Evolutionary conservation across 2,888 invertebrate genomes (phyloP).

Genomic region (Agrilus cyanescens): DNA sequence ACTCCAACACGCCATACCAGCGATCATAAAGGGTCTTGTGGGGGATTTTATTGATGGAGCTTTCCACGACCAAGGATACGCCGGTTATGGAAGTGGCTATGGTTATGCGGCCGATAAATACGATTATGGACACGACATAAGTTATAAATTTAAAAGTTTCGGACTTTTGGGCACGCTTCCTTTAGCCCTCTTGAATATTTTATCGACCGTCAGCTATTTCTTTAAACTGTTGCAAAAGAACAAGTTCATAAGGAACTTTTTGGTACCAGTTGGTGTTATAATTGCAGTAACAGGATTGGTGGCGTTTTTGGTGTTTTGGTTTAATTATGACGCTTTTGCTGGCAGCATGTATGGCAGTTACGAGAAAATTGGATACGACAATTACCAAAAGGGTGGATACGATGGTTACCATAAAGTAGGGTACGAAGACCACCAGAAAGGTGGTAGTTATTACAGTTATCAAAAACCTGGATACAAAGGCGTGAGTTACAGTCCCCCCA

Average conservation of each 20-base stretch:
- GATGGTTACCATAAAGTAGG: too few relatives aligned
- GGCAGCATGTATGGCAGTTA: not conserved
- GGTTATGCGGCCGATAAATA: slow-evolving; percentile 3
- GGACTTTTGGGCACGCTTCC: slow-evolving; percentile 29
- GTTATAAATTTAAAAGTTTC: slow-evolving; percentile 20
- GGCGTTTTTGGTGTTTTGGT: slow-evolving; percentile 31
- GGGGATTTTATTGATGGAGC: slow-evolving; percentile 7
- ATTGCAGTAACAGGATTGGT: slow-evolving; percentile 24
- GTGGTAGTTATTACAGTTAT: too few relatives aligned
- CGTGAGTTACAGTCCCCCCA: too few relatives aligned
- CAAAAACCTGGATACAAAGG: too few relatives aligned
- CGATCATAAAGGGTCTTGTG: too few relatives aligned
- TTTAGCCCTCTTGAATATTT: slow-evolving; percentile 25
- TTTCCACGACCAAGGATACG: slow-evolving; percentile 8
- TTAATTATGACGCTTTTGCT: slow-evolving; percentile 19
- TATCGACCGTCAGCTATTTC: slow-evolving; percentile 25
- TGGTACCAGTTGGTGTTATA: slow-evolving; percentile 26
- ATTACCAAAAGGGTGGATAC: too few relatives aligned
- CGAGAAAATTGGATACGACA: too few relatives aligned
- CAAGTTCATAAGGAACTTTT: slow-evolving; percentile 28
- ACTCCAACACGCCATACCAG: too few relatives aligned
- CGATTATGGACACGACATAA: slow-evolving; percentile 10
- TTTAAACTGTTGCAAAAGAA: slow-evolving; percentile 27
- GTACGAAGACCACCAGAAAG: too few relatives aligned
- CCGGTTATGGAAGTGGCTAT: slow-evolving; percentile 1